These are phyloP conservation scores for Nemopilema nomurai DNA, from an alignment of 30 jellyfish, hydroid and myxozoan species.

Conservation along the genomic window DNA sequence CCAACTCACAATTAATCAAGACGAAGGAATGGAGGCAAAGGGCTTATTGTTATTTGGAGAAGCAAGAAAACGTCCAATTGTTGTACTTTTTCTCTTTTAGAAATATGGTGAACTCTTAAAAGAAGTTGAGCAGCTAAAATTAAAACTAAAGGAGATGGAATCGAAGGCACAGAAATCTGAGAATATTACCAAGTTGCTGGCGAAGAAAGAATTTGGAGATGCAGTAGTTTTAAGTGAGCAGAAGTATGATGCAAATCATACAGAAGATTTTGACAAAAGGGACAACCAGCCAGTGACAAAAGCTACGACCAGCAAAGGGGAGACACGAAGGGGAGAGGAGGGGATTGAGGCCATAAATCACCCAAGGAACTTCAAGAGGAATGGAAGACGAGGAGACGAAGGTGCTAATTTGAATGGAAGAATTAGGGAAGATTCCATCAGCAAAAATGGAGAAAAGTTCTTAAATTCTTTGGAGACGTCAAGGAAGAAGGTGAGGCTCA, in stretches of 20 bases:
- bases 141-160: conserved; percentile 8
- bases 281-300: neutral
- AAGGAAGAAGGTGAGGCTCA: conserved; percentile 19
- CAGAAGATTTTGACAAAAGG: neutral
- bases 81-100: conserved; percentile 6
- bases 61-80: too few relatives aligned
- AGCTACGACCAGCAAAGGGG: neutral
- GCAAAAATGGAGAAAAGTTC: neutral
- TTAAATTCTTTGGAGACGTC: conserved; percentile 5
- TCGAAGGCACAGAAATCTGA: neutral
- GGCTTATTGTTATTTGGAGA: too few relatives aligned
- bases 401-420: conserved; percentile 18
- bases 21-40: too few relatives aligned
- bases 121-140: conserved; percentile 39
- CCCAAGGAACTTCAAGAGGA: conserved; percentile 19
- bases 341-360: neutral
- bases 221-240: neutral
- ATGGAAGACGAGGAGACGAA: conserved; percentile 59
- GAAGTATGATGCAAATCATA: neutral
- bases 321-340: neutral
- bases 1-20: too few relatives aligned
- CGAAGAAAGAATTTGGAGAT: neutral
- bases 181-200: neutral
- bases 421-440: neutral
- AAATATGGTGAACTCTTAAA: conserved; percentile 42